These are phyloP conservation scores for Tapirus indicus DNA, from an alignment of 2,797 vertebrate species.

Conservation along the genomic window DNA sequence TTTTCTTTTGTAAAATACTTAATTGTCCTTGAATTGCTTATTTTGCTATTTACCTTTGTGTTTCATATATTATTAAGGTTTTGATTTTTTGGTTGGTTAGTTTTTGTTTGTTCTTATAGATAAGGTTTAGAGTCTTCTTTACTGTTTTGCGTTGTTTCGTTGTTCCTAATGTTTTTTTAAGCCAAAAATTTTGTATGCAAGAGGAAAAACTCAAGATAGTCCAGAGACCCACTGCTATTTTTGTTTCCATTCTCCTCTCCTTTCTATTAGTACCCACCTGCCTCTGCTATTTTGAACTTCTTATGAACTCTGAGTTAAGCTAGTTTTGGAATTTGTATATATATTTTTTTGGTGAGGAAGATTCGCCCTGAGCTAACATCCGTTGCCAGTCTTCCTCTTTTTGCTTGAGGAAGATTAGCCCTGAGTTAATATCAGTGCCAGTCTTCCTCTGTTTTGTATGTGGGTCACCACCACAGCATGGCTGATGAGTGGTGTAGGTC, in stretches of 20 bases:
- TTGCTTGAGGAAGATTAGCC: no score
- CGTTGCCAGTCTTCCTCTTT: no score
- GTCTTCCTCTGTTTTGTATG: no score
- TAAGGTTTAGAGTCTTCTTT: neutral
- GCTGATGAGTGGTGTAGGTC: no score
- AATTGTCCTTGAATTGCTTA: neutral
- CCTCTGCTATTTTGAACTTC: neutral
- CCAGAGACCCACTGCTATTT: neutral
- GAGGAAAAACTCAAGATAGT: neutral
- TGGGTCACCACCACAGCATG: no score
- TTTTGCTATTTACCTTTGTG: conserved; percentile 33
- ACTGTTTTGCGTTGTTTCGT: neutral
- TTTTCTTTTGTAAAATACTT: conserved; percentile 15
- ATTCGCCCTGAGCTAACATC: no score
- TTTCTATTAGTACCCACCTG: neutral
- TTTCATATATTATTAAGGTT: neutral
- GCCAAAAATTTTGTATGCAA: neutral
- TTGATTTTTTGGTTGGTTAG: neutral
- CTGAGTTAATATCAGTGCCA: no score
- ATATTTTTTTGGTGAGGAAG: no score
- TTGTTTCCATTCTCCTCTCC: neutral
- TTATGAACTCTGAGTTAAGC: neutral
- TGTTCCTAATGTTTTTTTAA: neutral
- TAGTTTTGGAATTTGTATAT: neutral
- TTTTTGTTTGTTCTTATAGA: conserved; percentile 20